Conservation (phyloP, 1,140 invertebrate species). For the Danaus melanippus region DNA sequence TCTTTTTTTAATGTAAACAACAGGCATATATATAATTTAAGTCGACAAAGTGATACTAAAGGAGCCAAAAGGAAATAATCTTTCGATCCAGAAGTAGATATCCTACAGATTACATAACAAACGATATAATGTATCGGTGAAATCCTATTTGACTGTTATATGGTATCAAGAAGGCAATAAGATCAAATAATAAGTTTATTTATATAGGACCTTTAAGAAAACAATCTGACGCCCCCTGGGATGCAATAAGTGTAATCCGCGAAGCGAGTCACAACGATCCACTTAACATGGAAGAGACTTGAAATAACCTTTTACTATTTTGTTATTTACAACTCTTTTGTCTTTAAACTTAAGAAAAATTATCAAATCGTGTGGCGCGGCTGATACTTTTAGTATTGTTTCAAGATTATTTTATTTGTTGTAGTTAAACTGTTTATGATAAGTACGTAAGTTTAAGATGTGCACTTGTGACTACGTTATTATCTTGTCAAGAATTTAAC, state of each 20-base stretch:
- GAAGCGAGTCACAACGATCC: conserved; percentile 26
- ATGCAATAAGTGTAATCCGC: conserved; percentile 61
- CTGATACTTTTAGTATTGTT: too few species aligned
- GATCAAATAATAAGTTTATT: conserved; percentile 57
- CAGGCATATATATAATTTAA: neutral
- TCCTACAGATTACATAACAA: conserved; percentile 1
- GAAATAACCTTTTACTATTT: too few species aligned
- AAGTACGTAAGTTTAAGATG: too few species aligned
- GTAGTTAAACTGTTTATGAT: too few species aligned
- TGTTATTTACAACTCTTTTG: too few species aligned
- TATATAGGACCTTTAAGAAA: conserved; percentile 44
- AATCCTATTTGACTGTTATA: conserved; percentile 37
- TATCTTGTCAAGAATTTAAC: too few species aligned
- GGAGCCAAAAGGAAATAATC: too few species aligned
- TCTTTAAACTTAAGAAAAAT: too few species aligned
- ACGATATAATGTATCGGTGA: conserved; percentile 24
- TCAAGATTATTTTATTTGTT: too few species aligned
- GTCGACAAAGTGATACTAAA: neutral
- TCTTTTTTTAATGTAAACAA: conserved; percentile 2
- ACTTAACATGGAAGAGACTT: conserved; percentile 28
- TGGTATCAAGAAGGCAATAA: conserved; percentile 50
- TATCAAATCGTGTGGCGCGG: too few species aligned
- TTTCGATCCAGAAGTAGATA: too few species aligned
- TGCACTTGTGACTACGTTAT: too few species aligned
- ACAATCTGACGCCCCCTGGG: conserved; percentile 49